Evolutionary conservation across 2,888 invertebrate species (phyloP).

Genomic region (Halocaridina rubra): DNA sequence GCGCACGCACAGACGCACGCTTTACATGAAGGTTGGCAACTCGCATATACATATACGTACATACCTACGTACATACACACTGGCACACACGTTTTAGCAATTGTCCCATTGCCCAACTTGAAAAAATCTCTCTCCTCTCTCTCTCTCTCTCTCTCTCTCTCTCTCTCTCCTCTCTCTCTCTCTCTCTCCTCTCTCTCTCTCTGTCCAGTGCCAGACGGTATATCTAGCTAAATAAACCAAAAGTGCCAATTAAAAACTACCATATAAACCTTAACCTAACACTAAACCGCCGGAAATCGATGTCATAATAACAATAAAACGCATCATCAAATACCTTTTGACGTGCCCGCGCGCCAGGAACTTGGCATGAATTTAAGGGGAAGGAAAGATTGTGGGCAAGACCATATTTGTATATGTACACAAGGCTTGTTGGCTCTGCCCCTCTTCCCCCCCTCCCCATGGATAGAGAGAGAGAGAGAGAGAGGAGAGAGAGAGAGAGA

Average conservation of each 20-base stretch:
- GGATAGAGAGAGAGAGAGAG: background rate
- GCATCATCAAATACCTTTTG: background rate
- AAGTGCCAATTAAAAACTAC: background rate
- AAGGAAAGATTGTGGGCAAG: background rate
- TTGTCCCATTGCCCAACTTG: no score
- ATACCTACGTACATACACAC: background rate
- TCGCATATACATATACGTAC: background rate
- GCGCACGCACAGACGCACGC: no score
- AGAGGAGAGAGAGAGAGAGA: background rate
- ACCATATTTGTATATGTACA: constrained; percentile 24
- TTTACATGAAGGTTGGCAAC: constrained; percentile 19
- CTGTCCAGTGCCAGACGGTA: background rate
- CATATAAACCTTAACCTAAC: no score
- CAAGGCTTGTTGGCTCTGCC: background rate
- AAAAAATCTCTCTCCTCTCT: no score
- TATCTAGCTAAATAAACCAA: background rate
- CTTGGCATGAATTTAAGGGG: background rate
- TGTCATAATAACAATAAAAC: no score
- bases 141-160: background rate
- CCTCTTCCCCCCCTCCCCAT: background rate
- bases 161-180: background rate
- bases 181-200: background rate
- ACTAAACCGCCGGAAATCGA: no score
- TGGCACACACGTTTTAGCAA: background rate
- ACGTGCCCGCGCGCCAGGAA: background rate